These are phyloP conservation scores for Scaptomyza reducta DNA, from an alignment of 2,888 invertebrate genomes.

Conservation along the genomic window DNA sequence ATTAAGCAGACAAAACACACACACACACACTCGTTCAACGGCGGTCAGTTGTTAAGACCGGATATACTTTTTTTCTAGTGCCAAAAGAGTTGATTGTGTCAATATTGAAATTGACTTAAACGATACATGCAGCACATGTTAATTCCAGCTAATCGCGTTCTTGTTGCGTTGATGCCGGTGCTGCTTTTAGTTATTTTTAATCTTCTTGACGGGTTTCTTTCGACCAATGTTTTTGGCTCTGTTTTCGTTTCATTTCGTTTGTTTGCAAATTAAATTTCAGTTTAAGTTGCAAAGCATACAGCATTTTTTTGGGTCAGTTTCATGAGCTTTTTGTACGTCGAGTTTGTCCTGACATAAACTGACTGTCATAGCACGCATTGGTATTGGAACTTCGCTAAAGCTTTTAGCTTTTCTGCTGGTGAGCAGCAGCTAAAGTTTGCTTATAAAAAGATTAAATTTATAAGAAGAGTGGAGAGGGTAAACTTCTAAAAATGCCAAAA, in stretches of 20 bases:
- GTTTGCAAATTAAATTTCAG: constrained; percentile 4
- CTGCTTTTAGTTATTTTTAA: no score
- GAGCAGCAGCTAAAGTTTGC: no score
- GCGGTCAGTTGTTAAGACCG: constrained; percentile 55
- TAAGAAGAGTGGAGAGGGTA: no score
- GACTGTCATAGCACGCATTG: background rate
- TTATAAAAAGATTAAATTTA: no score
- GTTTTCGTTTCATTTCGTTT: no score
- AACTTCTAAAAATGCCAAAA: no score
- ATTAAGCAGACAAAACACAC: constrained; percentile 49
- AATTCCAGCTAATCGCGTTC: constrained; percentile 68
- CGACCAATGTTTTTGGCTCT: background rate
- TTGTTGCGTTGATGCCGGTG: constrained; percentile 2
- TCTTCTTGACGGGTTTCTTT: no score
- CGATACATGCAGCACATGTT: constrained; percentile 62
- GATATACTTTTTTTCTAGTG: constrained; percentile 45
- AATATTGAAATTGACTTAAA: constrained; percentile 52
- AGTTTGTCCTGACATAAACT: background rate
- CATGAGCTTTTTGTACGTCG: background rate
- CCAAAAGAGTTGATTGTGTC: constrained; percentile 34
- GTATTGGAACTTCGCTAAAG: constrained; percentile 1
- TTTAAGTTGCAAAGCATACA: constrained; percentile 4
- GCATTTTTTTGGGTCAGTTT: background rate
- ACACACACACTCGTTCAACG: constrained; percentile 6
- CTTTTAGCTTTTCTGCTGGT: background rate